Base-by-base conservation (phyloP, 2,888 invertebrate species). In the Hydrotaea cyrtoneurina region DNA sequence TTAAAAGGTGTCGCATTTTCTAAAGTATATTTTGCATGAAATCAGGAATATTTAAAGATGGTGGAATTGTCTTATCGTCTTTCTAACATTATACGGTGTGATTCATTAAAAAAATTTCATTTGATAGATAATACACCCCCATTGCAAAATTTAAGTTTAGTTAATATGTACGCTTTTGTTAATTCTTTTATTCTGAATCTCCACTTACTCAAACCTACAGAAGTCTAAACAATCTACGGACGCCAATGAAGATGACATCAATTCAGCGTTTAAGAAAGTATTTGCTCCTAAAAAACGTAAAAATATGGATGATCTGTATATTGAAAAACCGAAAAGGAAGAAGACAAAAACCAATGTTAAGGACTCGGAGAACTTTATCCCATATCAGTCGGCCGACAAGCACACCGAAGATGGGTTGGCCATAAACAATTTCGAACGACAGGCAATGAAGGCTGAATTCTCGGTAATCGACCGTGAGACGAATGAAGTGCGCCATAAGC, bases 311-410 rank as follows among this genome's bases (percentile, higher is more conserved):
- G 91, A 93, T 85, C 90, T 95, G 5, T 94, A 94, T 87, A 93
- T 93, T 81, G 93, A 93, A 80, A 95, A 94, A 88, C 93, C 93
- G 85, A 94, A 94, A 88, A 84, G 80, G 10, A 93, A 93, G 87
- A 95, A 93, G 88, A 92, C 89, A 72, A 93, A 93, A 84, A 78
- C 73, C 0, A 88, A 89, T 71, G 92, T 93, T 57, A 93, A 57
- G 93, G 96, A 97, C 82, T 95, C 95, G 83, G 97, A 98, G 88
- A 95, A 97, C 92, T 99, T 96, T 91, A 95, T 99, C 87, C 96
- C 97, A 2, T 98, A 98, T 91, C 93, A 94, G 82, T 96, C 98
- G 0, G 94, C 95, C 53, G 98, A 98, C 92, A 96, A 95, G 89
- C 96, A 97, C 87, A 96, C 97, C 0, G 98, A 98, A 93, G 92